Base-by-base conservation (phyloP, 2,797 vertebrate genomes). In the Calcarius lapponicus region DNA sequence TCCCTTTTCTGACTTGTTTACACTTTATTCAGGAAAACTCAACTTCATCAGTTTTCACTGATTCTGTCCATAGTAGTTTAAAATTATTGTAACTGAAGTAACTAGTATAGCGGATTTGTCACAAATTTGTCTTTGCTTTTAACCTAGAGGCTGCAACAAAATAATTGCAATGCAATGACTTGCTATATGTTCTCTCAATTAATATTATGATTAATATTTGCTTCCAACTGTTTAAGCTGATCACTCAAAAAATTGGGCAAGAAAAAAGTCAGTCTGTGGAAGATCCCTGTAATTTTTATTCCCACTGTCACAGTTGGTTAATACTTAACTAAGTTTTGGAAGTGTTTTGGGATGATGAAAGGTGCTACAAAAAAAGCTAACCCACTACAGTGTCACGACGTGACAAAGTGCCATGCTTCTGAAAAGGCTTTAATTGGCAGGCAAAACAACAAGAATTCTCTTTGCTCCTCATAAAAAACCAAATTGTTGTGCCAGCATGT, bases 301-400 rank as follows among this genome's bases (percentile, higher is more conserved):
- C 31, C 62, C 24, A 40, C 13, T 81, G 51, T 6, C 22, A 22
- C 36, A 48, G 19, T 1, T 84, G 42, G 82, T 92, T 96, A 96
- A 95, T 94, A 64, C 10, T 81, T 90, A 88, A 94, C 81, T 65
- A 67, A 75, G 19, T 80, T 96, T 92, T 92, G 74, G 53, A 90
- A 86, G 9, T 61, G 31, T 60, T 92, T 60, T 36, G 25, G 34
- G 45, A 66, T 58, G 73, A 84, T 36, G 82, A 90, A 95, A 95
- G n/a, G 31, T 86, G 28, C 56, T 90, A 43, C 36, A 6, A 43
- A 62, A 90, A 83, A 82, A 72, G 11, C 25, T 67, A 79, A 72
- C 29, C 51, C 64, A 43, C 43, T 57, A 36, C 45, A 45, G 47
- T 13, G 22, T 70, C 40, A n/a, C 17, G 45, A 81, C 3, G 1